phyloP scores from a whole-genome alignment of 2,113 vertebrate genomes.

The Upupa epops region DNA sequence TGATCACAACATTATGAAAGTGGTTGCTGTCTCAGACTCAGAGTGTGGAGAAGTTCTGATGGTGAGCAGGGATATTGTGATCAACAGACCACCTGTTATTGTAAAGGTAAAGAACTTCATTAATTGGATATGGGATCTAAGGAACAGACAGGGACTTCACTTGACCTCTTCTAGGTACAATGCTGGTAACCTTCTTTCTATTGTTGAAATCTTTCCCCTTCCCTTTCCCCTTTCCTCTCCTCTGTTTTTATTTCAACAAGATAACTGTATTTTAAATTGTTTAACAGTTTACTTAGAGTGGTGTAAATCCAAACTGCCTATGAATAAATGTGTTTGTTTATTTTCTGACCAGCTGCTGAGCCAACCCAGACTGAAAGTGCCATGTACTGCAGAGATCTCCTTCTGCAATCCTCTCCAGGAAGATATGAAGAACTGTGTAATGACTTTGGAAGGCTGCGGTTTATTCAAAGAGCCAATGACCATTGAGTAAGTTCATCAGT shows the following conservation, averaged over 20 bases:
- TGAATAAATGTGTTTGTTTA: neutral
- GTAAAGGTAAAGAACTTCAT: conserved; percentile 54
- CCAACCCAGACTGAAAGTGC: conserved; percentile 48
- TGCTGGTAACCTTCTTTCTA: neutral
- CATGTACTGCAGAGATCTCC: conserved; percentile 63
- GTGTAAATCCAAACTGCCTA: neutral
- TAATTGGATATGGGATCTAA: neutral
- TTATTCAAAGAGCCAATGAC: conserved; percentile 62
- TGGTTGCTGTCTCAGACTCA: conserved; percentile 59
- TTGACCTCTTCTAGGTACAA: neutral
- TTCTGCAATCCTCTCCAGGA: conserved; percentile 68
- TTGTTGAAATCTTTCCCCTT: neutral
- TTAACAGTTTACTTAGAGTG: neutral
- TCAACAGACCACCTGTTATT: conserved; percentile 59
- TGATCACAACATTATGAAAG: conserved; percentile 63
- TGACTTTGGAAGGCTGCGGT: conserved; percentile 62
- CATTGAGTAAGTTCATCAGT: conserved; percentile 52
- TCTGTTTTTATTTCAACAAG: neutral
- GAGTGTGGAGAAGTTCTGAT: conserved; percentile 59
- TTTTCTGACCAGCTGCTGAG: conserved; percentile 47
- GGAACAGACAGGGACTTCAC: neutral
- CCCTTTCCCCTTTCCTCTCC: neutral
- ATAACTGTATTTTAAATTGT: neutral
- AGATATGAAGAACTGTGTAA: conserved; percentile 59
- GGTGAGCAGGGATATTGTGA: conserved; percentile 55